Evolutionary conservation across 2,888 invertebrate species (phyloP), one percentile per base, ranked within the genome.

Genomic region (Ichneumon xanthorius): DNA sequence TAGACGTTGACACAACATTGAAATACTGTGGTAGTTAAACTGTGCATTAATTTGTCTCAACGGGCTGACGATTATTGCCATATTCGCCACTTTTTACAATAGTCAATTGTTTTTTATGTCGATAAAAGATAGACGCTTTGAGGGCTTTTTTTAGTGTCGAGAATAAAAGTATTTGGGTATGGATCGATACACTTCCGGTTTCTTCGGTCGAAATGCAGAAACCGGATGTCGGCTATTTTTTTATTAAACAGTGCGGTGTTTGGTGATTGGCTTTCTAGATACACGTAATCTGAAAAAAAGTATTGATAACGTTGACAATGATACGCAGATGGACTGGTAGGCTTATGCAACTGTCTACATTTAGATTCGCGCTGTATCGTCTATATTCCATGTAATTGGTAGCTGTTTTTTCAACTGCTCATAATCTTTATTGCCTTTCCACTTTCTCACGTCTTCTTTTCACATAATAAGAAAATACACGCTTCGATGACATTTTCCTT

Each of bases 231-330:
- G 9, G 2, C 9, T 0, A 16, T 3, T 45, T 45, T 2, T 45
- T 3, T 0, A 45, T 45, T 45, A 45, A 45, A 45, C 45, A 4
- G 14, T 14, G 14, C 0, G 14, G 14, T 45, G 45, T 14, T 45
- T 45, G 14, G 72, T 40, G 67, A 83, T 79, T 53, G 73, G 45
- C 16, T 83, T 83, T 70, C 26, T 55, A 68, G 79, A 40, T 68
- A 68, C 11, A 48, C 30, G 55, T 40, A 55, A 67, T 40, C 7
- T 50, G 71, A 77, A 37, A 82, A 71, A 71, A 61, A 58, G 65
- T 22, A 67, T 78, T 72, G 71, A 81, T 58, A 81, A 72, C 48
- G 33, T 79, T 63, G 6, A 70, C n/a, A 61, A 73, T 53, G 63
- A 71, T 19, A 50, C 45, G 22, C 30, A 40, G 9, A n/a, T 55